A percentile compares a stretch with the other conserved stretches of the same genome.
Evolutionary conservation across 2,797 vertebrate species (phyloP).

Genomic region (Spheniscus humboldti): DNA sequence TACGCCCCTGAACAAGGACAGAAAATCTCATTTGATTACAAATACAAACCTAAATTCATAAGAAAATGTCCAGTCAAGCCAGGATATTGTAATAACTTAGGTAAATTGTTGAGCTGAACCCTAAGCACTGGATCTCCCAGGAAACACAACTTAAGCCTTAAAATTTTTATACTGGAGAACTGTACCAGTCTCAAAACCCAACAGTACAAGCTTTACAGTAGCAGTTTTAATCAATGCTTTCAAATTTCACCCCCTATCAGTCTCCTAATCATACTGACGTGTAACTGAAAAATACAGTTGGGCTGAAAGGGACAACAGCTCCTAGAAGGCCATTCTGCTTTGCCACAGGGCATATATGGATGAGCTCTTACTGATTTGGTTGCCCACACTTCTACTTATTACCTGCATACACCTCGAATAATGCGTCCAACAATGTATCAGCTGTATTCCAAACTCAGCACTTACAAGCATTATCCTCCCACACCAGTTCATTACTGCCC

Average conservation of each 20-base stretch:
- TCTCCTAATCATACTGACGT: not conserved
- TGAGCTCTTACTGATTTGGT: not conserved
- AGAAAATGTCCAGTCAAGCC: not conserved
- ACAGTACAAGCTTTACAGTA: not conserved
- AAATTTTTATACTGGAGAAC: not conserved
- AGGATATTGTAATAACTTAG: not conserved
- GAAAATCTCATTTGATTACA: constrained; percentile 15
- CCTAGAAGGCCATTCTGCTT: not conserved
- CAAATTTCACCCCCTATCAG: not conserved
- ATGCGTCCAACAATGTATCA: not conserved
- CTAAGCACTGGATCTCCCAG: not conserved
- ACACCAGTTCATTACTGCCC: not conserved
- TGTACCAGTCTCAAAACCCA: not conserved
- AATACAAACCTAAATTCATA: not conserved
- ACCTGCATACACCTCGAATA: not conserved
- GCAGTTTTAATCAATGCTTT: not conserved
- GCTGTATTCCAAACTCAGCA: not conserved
- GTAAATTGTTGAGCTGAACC: not conserved
- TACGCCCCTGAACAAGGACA: constrained; percentile 80
- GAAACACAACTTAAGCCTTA: not conserved
- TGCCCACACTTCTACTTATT: not conserved
- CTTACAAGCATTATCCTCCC: not conserved
- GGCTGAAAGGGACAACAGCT: not conserved
- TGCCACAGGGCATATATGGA: not conserved
- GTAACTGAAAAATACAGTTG: not conserved